These are phyloP conservation scores for Nematostella vectensis DNA, from an alignment of 92 coral and sea anemone genomes.

Conservation along the genomic window DNA sequence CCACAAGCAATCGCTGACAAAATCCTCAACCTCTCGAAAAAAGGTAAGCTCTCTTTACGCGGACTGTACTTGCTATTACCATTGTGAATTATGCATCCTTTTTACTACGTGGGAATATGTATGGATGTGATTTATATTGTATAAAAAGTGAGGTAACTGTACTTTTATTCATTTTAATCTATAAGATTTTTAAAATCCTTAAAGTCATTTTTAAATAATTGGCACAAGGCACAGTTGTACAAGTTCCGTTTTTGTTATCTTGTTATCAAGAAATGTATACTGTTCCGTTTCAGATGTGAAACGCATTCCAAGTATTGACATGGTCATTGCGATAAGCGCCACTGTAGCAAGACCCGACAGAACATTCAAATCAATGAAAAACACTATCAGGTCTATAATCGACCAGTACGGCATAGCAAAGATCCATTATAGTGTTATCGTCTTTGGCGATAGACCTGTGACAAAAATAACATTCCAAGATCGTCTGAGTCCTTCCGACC, in stretches of 20 bases:
- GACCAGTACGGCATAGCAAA: conserved; percentile 51
- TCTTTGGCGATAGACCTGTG: conserved; percentile 59
- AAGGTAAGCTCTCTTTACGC: conserved; percentile 49
- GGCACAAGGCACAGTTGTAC: no score
- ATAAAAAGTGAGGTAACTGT: no score
- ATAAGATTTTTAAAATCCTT: no score
- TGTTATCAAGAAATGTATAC: no score
- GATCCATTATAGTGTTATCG: conserved; percentile 66
- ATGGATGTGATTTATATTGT: no score
- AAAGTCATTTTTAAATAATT: no score
- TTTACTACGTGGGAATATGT: no score
- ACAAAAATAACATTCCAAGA: conserved; percentile 47
- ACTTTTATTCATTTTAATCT: no score
- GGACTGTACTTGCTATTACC: no score
- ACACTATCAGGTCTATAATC: conserved; percentile 61
- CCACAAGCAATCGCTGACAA: conserved; percentile 31
- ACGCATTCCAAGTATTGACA: conserved; percentile 45
- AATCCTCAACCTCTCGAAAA: conserved; percentile 32
- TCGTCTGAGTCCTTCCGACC: conserved; percentile 21
- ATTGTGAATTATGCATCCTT: no score
- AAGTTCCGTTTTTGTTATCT: no score
- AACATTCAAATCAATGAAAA: conserved; percentile 53
- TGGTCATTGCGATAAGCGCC: conserved; percentile 77
- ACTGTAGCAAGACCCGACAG: conserved; percentile 32
- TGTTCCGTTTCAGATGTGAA: conserved; percentile 47